Base-by-base conservation (phyloP, 2,888 invertebrate genomes). In the Macaria liturata region DNA sequence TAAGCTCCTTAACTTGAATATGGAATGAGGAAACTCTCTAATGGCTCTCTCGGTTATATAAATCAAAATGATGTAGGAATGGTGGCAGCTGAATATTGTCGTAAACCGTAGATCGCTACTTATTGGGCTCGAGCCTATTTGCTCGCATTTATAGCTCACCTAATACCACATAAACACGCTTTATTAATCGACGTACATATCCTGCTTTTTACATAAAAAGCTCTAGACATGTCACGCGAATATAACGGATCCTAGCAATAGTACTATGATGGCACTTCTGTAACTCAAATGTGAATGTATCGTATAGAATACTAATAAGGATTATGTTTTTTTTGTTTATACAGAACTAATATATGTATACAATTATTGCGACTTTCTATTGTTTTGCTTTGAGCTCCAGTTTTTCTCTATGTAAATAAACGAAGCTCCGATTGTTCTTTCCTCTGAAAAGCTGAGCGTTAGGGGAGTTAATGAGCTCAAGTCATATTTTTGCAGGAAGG, bases 1-100 rank as follows among this genome's bases (percentile, higher is more conserved):
- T 66, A 66, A 64, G 64, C 64, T 66, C 57, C 64, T 66, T 63
- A 61, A 57, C 66, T 58, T 66, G 64, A 66, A 68, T 66, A 66
- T 47, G 61, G 60, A 66, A 68, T 65, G 61, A 61, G 63, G 62
- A 54, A 61, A 58, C 62, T 56, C 58, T 59, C 62, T 64, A 62
- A 65, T 62, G 65, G 62, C 57, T 59, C 65, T 65, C 59, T 63
- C 53, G 59, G 53, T 64, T 61, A 66, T 52, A 53, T 60, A 52
- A 60, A 60, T 56, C 59, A 60, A 56, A 59, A 55, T 49, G 34
- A 49, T 53, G 46, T 52, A 52, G 48, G 55, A 37, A 49, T 49
- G 45, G 50, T 42, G 42, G 34, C 46, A 43, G 44, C 49, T 45
- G 48, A 45, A 45, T 49, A 46, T 31, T 56, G 52, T 49, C 57